Base-by-base conservation (phyloP, 2,888 invertebrate species). In the Zele albiditarsus region DNA sequence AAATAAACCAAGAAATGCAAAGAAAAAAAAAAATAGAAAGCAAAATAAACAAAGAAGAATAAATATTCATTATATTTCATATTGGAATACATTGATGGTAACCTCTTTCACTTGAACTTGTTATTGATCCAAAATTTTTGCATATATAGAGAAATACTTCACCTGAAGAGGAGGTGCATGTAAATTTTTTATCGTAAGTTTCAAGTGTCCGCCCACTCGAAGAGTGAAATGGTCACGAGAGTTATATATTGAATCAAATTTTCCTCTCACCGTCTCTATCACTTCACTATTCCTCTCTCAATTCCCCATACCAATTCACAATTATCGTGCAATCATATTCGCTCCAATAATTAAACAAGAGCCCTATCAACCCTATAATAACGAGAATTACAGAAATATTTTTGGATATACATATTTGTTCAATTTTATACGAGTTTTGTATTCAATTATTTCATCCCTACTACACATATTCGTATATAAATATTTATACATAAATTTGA, bases 271-370 rank as follows among this genome's bases (percentile, higher is more conserved):
- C 68, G n/a, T 27, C 46, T 60, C 57, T 38, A 23, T n/a, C 12
- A 12, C 28, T 46, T 23, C 16, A 53, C 60, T 71, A 57, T 72
- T 66, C 68, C 75, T 62, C 73, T 72, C 70, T 77, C 53, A n/a
- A n/a, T 53, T 68, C 57, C 66, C 69, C 28, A 60, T 28, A 1
- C 28, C 28, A 25, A 28, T n/a, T 8, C 6, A 60, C 60, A 10
- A 60, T 60, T 60, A 60, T 60, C 60, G 60, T 20, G 4, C 77
- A 77, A 78, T 75, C 73, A 78, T 75, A 77, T 69, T 53, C 69
- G 65, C 74, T 75, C 66, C 76, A 71, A 75, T 78, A 74, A 78
- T 78, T 75, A 77, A 77, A 53, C 73, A 65, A 73, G 67, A 65
- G 66, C 46, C 63, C 20, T 20, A 20, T 23, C 70, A 57, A 73